Base-by-base conservation (phyloP, 1,140 invertebrate genomes). In the Carposina sasakii region DNA sequence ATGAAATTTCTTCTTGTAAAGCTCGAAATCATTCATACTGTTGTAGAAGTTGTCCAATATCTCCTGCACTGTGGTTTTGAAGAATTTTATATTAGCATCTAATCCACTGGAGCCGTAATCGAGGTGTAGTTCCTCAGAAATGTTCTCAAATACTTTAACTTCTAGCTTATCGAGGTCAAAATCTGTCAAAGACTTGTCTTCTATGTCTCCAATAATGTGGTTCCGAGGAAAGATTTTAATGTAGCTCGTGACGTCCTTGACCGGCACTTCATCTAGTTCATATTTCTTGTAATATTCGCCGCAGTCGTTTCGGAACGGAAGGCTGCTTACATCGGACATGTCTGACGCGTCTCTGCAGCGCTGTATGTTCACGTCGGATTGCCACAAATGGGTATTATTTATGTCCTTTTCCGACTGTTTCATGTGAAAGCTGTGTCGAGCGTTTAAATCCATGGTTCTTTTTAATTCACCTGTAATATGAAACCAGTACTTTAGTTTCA, bases 1-100 rank as follows among this genome's bases (percentile, higher is more conserved):
- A 16, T 78, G 47, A 46, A 71, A 81, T 48, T 65, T 73, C 28
- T 66, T 48, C 44, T 77, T 82, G 22, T 76, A 82, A 3, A 60
- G 13, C 44, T 82, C 78, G 51, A 74, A 78, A 34, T 82, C 78
- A n/a, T 57, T 53, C 70, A 81, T 71, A 15, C 53, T 73, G 0
- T 50, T 41, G 20, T 78, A 66, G 45, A 78, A 81, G 17, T 69
- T 78, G 21, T 76, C 67, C 9, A 81, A 81, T 33, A 82, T 77
- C 41, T 76, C 57, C 54, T 73, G 61, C 10, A 82, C 71, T 1
- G 76, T 76, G 8, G 63, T 63, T 60, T 67, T 81, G 33, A 82
- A 78, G 20, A 76, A 57, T 60, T 82, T 75, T 21, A 78, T 67
- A 24, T 76, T 71, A 1, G 71, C 75, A 24, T 82, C 75, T 0